Conservation (phyloP, 2,113 vertebrate species). For the Felis chaus region DNA sequence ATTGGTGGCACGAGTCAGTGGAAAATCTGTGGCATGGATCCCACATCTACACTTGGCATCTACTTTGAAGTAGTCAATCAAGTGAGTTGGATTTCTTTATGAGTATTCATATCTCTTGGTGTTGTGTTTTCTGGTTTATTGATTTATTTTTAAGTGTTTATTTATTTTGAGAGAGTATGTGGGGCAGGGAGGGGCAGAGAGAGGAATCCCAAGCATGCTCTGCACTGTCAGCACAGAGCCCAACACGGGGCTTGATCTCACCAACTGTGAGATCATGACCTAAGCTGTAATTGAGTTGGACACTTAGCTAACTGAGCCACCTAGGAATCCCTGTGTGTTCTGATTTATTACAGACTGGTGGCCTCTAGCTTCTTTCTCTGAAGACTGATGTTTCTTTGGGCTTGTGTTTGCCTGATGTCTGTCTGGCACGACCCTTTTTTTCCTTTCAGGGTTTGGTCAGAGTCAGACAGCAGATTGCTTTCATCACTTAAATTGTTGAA, state of each 20-base stretch:
- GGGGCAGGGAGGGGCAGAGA: too few species aligned
- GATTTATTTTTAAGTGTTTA: too few species aligned
- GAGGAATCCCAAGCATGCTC: too few species aligned
- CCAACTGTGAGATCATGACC: too few species aligned
- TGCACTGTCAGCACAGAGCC: too few species aligned
- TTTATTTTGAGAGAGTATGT: too few species aligned
- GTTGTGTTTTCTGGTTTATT: conserved; percentile 32
- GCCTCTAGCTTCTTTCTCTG: background rate
- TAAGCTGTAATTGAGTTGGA: too few species aligned
- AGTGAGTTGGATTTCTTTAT: conserved; percentile 82
- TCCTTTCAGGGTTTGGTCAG: background rate
- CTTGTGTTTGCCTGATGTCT: background rate
- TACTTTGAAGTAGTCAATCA: conserved; percentile 99
- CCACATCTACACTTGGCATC: conserved; percentile 92
- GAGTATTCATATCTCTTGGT: background rate
- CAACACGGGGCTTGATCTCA: too few species aligned
- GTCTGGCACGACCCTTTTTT: background rate
- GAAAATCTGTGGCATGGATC: conserved; percentile 95
- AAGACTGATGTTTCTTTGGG: background rate
- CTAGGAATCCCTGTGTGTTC: background rate
- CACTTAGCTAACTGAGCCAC: too few species aligned
- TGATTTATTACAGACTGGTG: background rate
- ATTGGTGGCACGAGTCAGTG: conserved; percentile 95
- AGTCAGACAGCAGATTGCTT: background rate
- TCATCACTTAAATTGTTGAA: background rate